Evolutionary conservation across 1,140 invertebrate species (phyloP), one percentile per base, ranked within the genome.

Genomic region (Drusus annulatus): DNA sequence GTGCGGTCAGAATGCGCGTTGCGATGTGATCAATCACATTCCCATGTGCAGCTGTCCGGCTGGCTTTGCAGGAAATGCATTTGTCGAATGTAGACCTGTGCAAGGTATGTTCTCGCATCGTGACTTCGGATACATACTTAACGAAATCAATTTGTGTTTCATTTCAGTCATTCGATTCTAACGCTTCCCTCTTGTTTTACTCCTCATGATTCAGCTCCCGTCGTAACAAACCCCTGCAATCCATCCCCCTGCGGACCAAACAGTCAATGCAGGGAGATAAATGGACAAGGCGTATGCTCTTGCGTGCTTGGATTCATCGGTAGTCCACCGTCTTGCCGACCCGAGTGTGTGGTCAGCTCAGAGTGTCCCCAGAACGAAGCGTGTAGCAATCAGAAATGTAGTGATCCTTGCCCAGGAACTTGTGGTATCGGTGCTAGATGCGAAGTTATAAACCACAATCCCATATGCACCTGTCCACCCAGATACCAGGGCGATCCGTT

Each of bases 391-490:
- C 90, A 92, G 84, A 92, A 91, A 86, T 94, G 93, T 87, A 87
- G 85, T 80, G 91, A 93, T 85, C 93, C 93, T 50, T 93, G 92
- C 84, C 90, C 91, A n/a, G 92, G 92, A 19, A 91, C 91, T 16
- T 94, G 93, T 84, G 92, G 92, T 16, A 85, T 92, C 15, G 90
- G 90, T 84, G 91, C 93, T 4, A 88, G 91, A 79, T 94, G 93
- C 84, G 86, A 88, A 81, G 91, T 93, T 3, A 89, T 91, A 81
- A 93, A 92, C 84, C 92, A 94, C 81, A 91, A 87, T 79, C 92
- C 93, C 4, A 91, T 91, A 54, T 94, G 93, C 85, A 88, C 86
- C 52, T 94, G 93, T 85, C 86, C 90, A 8, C 84, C 88, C 28
- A 91, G 90, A 71, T 93, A 90, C 84, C 87, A 88, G 56, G 93